A percentile compares a stretch with the other conserved stretches of the same genome.
These are phyloP conservation scores for Syncerus caffer DNA, from an alignment of 2,797 vertebrate species.

Conservation along the genomic window DNA sequence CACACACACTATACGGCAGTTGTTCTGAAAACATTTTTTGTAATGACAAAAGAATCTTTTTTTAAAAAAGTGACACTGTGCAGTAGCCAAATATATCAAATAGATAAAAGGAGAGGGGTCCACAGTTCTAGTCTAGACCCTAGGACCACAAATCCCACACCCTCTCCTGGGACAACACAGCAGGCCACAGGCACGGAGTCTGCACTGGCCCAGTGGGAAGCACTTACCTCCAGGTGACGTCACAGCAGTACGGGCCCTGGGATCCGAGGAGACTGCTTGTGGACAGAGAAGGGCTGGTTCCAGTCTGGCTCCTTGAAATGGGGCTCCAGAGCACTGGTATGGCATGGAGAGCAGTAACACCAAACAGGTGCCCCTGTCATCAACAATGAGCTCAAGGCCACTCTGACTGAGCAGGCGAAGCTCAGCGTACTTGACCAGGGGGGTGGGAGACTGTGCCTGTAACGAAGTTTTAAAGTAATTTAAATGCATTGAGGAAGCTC, in stretches of 20 bases:
- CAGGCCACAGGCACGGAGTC: rapidly evolving
- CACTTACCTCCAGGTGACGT: not conserved
- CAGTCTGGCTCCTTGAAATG: not conserved
- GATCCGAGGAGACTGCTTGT: not conserved
- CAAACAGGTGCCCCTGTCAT: not conserved
- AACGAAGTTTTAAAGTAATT: not conserved
- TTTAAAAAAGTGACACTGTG: not conserved
- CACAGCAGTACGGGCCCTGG: not conserved
- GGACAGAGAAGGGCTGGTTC: not conserved
- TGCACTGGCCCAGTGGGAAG: not conserved
- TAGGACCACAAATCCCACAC: not conserved
- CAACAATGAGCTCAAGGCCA: not conserved
- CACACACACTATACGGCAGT: not conserved
- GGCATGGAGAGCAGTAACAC: not conserved
- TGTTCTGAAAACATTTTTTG: not conserved
- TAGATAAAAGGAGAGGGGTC: not conserved
- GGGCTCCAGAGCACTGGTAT: not conserved
- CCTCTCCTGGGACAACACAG: not conserved
- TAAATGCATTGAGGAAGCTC: not conserved
- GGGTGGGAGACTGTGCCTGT: not conserved
- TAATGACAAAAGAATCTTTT: not conserved
- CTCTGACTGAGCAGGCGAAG: not conserved
- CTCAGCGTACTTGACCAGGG: not conserved
- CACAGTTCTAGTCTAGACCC: not conserved
- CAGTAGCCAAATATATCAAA: not conserved